Conservation (phyloP, 35 echinoderm and acorn worm species). For the Lytechinus pictus region DNA sequence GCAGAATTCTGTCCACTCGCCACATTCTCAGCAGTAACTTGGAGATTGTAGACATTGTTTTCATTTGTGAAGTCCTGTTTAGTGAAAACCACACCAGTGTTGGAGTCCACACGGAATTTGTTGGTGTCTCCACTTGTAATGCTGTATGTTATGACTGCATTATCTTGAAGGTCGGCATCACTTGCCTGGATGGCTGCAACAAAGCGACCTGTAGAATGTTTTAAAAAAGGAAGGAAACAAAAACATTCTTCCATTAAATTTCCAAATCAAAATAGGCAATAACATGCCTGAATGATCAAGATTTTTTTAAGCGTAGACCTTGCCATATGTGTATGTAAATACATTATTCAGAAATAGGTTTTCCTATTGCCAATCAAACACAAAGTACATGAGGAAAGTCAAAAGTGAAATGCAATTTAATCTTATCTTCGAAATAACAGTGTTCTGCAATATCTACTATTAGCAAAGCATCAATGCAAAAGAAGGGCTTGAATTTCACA, state of each 20-base stretch:
- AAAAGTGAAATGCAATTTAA: too few relatives aligned
- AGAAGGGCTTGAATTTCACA: background rate
- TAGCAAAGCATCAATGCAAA: too few relatives aligned
- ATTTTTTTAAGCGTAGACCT: background rate
- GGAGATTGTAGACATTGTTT: constrained; percentile 53
- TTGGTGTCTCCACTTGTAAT: constrained; percentile 64
- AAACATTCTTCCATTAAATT: background rate
- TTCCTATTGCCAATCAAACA: too few relatives aligned
- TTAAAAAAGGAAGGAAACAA: background rate
- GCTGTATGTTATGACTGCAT: constrained; percentile 76
- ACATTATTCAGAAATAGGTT: background rate
- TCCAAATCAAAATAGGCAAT: background rate
- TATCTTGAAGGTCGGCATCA: constrained; percentile 69
- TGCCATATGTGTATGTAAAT: background rate
- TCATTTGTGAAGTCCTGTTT: constrained; percentile 62
- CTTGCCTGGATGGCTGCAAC: constrained; percentile 62
- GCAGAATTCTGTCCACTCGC: constrained; percentile 34
- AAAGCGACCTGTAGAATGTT: constrained; percentile 67
- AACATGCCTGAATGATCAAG: background rate
- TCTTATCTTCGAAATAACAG: too few relatives aligned
- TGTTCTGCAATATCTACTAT: too few relatives aligned
- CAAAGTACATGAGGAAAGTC: too few relatives aligned
- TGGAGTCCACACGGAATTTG: constrained; percentile 66
- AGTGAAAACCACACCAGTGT: constrained; percentile 71
- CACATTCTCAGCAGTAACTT: constrained; percentile 63